Base-by-base conservation (phyloP, 2,797 vertebrate genomes). In the Gastrophryne carolinensis region DNA sequence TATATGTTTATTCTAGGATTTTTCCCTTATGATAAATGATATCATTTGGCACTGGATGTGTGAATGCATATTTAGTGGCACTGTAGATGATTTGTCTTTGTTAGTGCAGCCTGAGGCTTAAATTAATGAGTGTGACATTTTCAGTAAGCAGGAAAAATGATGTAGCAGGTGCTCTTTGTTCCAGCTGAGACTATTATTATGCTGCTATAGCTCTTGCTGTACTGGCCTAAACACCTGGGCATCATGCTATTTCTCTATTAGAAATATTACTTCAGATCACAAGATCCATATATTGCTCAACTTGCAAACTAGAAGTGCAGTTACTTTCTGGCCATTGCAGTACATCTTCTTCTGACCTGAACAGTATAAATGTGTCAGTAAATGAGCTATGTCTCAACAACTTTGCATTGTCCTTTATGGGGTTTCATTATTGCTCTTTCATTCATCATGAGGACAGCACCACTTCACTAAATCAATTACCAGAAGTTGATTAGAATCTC, bases 171-270 rank as follows among this genome's bases (percentile, higher is more conserved):
- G 29, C 4, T 35, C 15, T 29, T 52, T 24, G 32, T 26, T 54
- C 64, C 64, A 54, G 64, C 64, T 67, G 64, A 24, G 47, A 10
- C 21, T 67, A 52, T 52, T 26, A 53, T 34, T 49, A 13, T 47
- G 9, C 61, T 30, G 39, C 27, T 30, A 19, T 19, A 17, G 13
- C 41, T 47, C 8, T 10, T 5, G 17, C 21, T 24, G 32, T 35
- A 37, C 32, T 37, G 30, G 11, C 19, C 15, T 13, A 19, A 19
- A 21, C 26, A 64, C 26, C 17, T 15, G 26, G 29, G 26, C 30
- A 57, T 29, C 26, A 19, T 11, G n/a, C 26, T 63, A 8, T 2
- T 15, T 47, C 7, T 63, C 15, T 19, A 1, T 30, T 29, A 54
- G 52, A 29, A 24, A 26, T 10, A 29, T 15, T n/a, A n/a, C n/a